Evolutionary conservation across 2,113 vertebrate species (phyloP), one percentile per base, ranked within the genome.

Genomic region (Anguilla rostrata): DNA sequence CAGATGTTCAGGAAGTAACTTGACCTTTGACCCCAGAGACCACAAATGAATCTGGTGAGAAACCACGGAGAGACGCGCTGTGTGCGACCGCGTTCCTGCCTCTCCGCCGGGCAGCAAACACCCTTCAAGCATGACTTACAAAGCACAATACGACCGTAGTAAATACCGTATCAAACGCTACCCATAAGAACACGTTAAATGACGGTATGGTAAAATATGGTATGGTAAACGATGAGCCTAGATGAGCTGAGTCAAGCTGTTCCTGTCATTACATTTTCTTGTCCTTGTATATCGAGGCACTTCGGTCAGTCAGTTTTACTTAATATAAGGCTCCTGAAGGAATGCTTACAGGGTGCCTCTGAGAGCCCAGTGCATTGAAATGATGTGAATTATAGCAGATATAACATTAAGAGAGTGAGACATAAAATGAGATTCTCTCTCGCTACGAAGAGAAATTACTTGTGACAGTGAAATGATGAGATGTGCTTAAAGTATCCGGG

Each of bases 1-100:
- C 95, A 96, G 94, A 94, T 96, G 95, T 95, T 92, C 92, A 93
- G 94, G 94, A 95, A 94, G 91, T 78, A 78, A 85, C 16, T 92
- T 86, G 86, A 89, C 91, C 88, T 91, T 91, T 92, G 88, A 91
- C 89, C 86, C 87, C 78, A 46, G 89, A 90, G 83, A 91, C 90
- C 89, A 85, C 87, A 88, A 88, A 92, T 87, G 89, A 92, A 89
- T 40, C 41, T 84, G 84, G 80, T 84, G 86, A 93, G 60, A 84
- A 2, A 75, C 87, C 83, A 78, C 87, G 86, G 87, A 91, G 39
- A 20, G 85, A 46, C 81, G 89, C 86, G 89, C 89, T 40, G 79
- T 49, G 78, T 89, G 83, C 26, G 71, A 75, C 71, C 71, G 9
- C 26, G 71, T 75, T 34, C 71, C 11, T 75, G 26, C 11, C 34